Evolutionary conservation across 2,888 invertebrate genomes (phyloP).

Genomic region (Orchesellides sinensis): DNA sequence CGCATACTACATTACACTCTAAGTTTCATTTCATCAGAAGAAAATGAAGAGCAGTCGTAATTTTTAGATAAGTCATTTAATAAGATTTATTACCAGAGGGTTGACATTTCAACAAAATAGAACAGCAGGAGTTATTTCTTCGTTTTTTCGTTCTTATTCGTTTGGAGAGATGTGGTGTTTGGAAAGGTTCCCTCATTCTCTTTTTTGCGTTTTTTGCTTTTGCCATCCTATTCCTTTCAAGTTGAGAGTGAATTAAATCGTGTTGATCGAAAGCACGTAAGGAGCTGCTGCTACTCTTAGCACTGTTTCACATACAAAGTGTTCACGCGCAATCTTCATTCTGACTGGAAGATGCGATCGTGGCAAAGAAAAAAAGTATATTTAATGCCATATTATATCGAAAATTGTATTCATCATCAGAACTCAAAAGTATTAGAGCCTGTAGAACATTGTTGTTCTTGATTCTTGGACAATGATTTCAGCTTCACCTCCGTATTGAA

Average conservation of each 20-base stretch:
- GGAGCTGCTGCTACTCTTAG: too few species aligned
- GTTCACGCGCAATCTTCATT: too few species aligned
- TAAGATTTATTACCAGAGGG: conserved; percentile 75
- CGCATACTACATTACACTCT: conserved; percentile 2
- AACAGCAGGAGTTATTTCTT: conserved; percentile 73
- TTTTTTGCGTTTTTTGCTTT: conserved; percentile 57
- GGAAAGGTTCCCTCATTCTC: neutral
- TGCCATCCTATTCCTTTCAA: conserved; percentile 11
- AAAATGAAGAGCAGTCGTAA: conserved; percentile 41
- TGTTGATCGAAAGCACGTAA: conserved; percentile 23
- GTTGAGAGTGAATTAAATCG: conserved; percentile 42
- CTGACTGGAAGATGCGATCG: too few species aligned
- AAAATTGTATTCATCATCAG: too few species aligned
- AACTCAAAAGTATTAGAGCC: too few species aligned
- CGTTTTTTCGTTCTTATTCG: conserved; percentile 16
- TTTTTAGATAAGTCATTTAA: conserved; percentile 73
- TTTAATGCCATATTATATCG: too few species aligned
- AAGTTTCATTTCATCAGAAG: conserved; percentile 26
- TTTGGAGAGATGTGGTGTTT: neutral
- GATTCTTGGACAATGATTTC: too few species aligned
- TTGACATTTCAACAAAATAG: conserved; percentile 75
- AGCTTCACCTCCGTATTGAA: too few species aligned
- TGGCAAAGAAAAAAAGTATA: too few species aligned
- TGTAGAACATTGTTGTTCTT: too few species aligned
- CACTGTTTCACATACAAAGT: too few species aligned